Conservation (phyloP, 2,113 vertebrate genomes). For the Myrmecobius fasciatus region DNA sequence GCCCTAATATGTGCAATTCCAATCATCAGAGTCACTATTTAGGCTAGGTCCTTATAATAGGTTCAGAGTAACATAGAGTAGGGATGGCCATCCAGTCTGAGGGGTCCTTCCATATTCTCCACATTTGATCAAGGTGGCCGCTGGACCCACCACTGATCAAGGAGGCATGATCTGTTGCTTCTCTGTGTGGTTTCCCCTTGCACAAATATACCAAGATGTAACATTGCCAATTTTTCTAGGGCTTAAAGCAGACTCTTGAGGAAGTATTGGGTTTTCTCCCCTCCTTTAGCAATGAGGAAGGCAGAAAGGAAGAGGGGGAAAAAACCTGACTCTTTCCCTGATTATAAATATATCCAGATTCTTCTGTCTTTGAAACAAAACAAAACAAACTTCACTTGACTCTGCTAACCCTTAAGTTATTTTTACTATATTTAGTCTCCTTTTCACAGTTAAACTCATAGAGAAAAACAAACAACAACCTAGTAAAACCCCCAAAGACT, state of each 20-base stretch:
- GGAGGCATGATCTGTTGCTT: not conserved
- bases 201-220: not conserved
- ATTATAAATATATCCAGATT: not conserved
- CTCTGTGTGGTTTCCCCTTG: not conserved
- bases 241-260: not conserved
- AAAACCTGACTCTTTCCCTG: not conserved
- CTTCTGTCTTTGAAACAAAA: not conserved
- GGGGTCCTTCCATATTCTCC: not conserved
- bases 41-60: not conserved
- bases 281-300: not conserved
- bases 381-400: not conserved
- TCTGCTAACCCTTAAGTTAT: not conserved
- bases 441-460: not conserved
- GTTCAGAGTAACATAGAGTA: not conserved
- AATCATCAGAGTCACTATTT: not conserved
- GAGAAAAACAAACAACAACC: not conserved
- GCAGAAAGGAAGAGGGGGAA: not conserved
- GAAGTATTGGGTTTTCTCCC: not conserved
- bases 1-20: not conserved
- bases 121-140: not conserved
- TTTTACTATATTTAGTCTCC: not conserved
- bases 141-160: not conserved
- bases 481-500: not conserved
- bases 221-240: not conserved
- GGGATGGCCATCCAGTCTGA: not conserved